Base-by-base conservation (phyloP, 2,888 invertebrate species). In the Linnaemya vulpina region DNA sequence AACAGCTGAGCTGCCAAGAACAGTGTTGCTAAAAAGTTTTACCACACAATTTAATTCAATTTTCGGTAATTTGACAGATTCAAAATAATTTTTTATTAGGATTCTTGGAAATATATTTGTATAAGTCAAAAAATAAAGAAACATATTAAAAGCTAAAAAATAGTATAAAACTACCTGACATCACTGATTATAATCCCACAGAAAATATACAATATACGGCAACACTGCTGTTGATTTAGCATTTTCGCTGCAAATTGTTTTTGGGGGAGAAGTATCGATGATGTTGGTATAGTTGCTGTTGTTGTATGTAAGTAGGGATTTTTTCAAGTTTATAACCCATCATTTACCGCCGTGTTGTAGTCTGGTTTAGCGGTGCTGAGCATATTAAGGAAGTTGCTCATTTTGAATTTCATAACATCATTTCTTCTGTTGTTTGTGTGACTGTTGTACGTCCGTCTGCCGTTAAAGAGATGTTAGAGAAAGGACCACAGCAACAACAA, bases 331-430 rank as follows among this genome's bases (percentile, higher is more conserved):
- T 81, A 75, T 75, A 75, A 63, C 62, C 22, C 62, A 75, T 63
- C 70, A 75, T 38, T 75, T 70, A 75, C 71, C 76, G 71, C 76
- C 65, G 75, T 75, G 79, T 68, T 75, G 79, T 68, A 51, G 74
- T 49, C 74, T 75, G 79, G 79, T 75, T 84, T 79, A 84, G 71
- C 75, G 65, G 40, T 84, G 75, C 75, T 43, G 65, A 79, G 62
- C 67, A 55, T 40, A 71, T 75, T 71, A 84, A 84, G 65, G 65
- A 84, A 84, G 79, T 78, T 74, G 40, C 51, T 62, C 68, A 62
- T 70, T n/a, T 30, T 78, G 70, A 67, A 62, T 62, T 60, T 17
- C 10, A 17, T 4, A 9, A 4, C 60, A 17, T 10, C 51, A 25
- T n/a, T n/a, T n/a, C n/a, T 78, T 70, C 49, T 46, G 35, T 43